These are phyloP conservation scores for Belonocnema kinseyi DNA, from an alignment of 1,140 invertebrate species.

Conservation along the genomic window DNA sequence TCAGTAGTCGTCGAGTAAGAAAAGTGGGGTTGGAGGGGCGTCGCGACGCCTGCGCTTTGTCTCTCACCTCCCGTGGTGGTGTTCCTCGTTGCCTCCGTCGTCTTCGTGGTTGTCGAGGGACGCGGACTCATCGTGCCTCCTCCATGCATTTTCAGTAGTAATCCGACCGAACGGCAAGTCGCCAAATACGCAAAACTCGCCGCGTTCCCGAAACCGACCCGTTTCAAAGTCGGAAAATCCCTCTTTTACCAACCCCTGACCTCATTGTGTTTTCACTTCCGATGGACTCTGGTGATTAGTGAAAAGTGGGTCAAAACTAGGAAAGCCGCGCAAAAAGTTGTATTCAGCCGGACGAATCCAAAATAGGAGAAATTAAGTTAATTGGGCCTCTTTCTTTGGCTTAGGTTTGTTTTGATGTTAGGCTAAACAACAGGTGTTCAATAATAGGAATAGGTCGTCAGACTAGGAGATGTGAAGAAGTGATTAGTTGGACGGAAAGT, in stretches of 20 bases:
- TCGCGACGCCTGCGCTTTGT: conserved; percentile 52
- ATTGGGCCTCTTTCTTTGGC: too few species aligned
- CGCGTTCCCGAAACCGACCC: neutral
- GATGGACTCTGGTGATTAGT: too few species aligned
- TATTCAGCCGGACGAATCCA: too few species aligned
- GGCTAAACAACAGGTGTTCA: too few species aligned
- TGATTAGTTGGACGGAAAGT: too few species aligned
- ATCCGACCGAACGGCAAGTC: conserved; percentile 44
- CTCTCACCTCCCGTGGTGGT: conserved; percentile 40
- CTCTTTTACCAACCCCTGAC: neutral
- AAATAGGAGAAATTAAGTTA: too few species aligned
- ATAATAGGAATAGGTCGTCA: too few species aligned
- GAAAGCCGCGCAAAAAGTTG: too few species aligned
- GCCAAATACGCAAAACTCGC: neutral
- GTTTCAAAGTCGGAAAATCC: neutral
- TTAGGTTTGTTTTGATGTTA: too few species aligned
- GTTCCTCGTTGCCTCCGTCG: conserved; percentile 46
- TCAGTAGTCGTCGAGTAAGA: conserved; percentile 40
- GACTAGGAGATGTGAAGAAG: too few species aligned
- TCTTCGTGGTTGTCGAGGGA: conserved; percentile 49
- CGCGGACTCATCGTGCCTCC: conserved; percentile 47
- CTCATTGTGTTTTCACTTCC: too few species aligned
- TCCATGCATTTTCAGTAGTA: conserved; percentile 43
- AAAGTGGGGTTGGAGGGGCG: conserved; percentile 42
- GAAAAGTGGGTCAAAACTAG: too few species aligned